Conservation (phyloP, 2,888 invertebrate genomes). For the Leucania comma region DNA sequence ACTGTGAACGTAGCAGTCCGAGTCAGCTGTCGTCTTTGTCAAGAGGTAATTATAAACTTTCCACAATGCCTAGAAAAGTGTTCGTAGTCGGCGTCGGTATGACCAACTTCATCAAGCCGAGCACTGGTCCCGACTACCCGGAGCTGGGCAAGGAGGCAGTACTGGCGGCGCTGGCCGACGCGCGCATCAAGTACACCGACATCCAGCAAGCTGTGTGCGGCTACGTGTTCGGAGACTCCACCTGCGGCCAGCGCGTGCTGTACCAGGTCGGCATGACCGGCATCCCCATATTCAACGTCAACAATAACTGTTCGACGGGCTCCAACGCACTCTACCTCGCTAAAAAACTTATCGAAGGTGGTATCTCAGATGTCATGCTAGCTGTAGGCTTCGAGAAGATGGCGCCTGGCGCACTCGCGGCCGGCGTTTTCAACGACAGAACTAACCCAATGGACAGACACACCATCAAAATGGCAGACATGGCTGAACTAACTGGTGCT, state of each 20-base stretch:
- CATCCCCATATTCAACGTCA: slow-evolving; percentile 99
- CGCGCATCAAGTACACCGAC: slow-evolving; percentile 93
- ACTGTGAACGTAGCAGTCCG: slow-evolving; percentile 69
- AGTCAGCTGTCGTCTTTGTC: slow-evolving; percentile 75
- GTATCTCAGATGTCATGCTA: slow-evolving; percentile 96
- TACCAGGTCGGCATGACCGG: slow-evolving; percentile 99
- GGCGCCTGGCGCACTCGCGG: slow-evolving; percentile 96
- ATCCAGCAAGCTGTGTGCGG: slow-evolving; percentile 98
- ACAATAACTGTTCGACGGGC: slow-evolving; percentile 99
- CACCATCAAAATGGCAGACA: slow-evolving; percentile 95
- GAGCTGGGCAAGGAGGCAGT: slow-evolving; percentile 98
- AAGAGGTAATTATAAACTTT: slow-evolving; percentile 84
- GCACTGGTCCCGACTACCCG: slow-evolving; percentile 97
- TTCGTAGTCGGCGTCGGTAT: slow-evolving; percentile 99
- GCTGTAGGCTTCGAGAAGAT: slow-evolving; percentile 99
- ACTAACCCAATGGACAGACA: slow-evolving; percentile 97
- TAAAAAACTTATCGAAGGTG: slow-evolving; percentile 97
- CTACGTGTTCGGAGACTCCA: slow-evolving; percentile 98
- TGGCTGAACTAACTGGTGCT: slow-evolving; percentile 94
- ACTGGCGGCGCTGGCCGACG: slow-evolving; percentile 96
- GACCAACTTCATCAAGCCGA: slow-evolving; percentile 99
- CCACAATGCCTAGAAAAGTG: slow-evolving; percentile 91
- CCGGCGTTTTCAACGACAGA: slow-evolving; percentile 94
- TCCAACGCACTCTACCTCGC: slow-evolving; percentile 97
- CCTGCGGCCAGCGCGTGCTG: slow-evolving; percentile 98